A percentile compares a stretch with the other conserved stretches of the same genome.
Evolutionary conservation across 1,140 invertebrate species (phyloP).

Genomic region (Druon quercuslanigerum): DNA sequence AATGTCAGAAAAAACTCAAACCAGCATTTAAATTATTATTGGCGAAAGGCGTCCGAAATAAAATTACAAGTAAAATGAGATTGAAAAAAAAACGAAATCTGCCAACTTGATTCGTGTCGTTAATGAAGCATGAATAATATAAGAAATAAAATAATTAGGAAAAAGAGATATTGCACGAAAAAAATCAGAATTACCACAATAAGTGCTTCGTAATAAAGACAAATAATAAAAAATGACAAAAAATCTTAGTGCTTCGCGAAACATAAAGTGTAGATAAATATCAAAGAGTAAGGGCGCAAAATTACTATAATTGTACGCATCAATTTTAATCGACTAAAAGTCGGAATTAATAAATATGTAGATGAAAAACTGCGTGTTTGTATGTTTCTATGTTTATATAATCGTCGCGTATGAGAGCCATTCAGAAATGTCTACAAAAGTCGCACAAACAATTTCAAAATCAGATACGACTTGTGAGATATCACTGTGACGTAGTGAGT

Average conservation of each 20-base stretch:
- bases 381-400: constrained; percentile 72
- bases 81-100: neutral
- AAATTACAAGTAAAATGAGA: neutral
- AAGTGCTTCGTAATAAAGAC: constrained; percentile 61
- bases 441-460: constrained; percentile 52
- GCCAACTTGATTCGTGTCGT: neutral
- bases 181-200: constrained; percentile 46
- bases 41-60: neutral
- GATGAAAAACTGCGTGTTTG: constrained; percentile 63
- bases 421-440: constrained; percentile 9
- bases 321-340: constrained; percentile 11
- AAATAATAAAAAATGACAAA: constrained; percentile 52
- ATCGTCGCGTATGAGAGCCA: constrained; percentile 58
- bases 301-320: constrained; percentile 34
- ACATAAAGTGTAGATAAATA: constrained; percentile 26
- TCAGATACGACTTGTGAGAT: constrained; percentile 10
- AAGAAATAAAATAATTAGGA: neutral
- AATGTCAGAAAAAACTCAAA: too few species aligned
- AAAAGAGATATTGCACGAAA: neutral
- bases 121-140: neutral
- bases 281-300: neutral
- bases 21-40: neutral
- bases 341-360: constrained; percentile 37
- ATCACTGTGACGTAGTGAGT: constrained; percentile 6
- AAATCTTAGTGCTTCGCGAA: constrained; percentile 62